Percentiles rank a stretch among this genome's conserved stretches.
phyloP scores from a whole-genome alignment of 2,797 vertebrate genomes.

The Vespertilio murinus region DNA sequence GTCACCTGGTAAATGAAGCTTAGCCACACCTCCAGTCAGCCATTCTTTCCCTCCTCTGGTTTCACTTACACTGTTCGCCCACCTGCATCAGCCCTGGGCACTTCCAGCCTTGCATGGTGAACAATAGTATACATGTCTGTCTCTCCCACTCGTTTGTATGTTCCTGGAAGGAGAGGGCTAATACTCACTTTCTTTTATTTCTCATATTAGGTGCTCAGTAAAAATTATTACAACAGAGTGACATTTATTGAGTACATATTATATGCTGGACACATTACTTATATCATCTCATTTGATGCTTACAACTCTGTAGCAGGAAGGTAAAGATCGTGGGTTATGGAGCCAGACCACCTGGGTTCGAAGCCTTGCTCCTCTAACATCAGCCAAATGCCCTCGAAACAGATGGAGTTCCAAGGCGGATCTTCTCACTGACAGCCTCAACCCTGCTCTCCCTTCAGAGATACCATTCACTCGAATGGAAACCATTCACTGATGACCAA shows the following conservation, averaged over 20 bases:
- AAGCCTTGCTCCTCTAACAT: not conserved
- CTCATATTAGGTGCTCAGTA: not conserved
- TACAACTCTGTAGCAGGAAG: not conserved
- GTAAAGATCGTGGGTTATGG: not conserved
- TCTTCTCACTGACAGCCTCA: not conserved
- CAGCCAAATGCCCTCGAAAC: not conserved
- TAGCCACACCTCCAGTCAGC: not conserved
- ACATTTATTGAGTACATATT: not conserved
- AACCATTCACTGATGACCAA: not conserved
- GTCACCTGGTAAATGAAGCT: not conserved
- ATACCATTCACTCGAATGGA: not conserved
- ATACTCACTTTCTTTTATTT: not conserved
- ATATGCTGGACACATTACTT: not conserved
- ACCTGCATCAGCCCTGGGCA: not conserved
- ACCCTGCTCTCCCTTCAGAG: not conserved
- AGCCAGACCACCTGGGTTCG: not conserved
- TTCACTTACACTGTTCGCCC: not conserved
- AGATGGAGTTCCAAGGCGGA: not conserved
- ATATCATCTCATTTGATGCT: not conserved
- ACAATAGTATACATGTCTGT: not conserved
- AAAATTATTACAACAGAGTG: not conserved
- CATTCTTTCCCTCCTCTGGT: not conserved
- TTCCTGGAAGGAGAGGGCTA: not conserved
- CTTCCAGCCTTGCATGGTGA: not conserved
- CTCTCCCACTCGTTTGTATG: not conserved